Evolutionary conservation across 2,113 vertebrate genomes (phyloP).

Genomic region (Prionailurus viverrinus): DNA sequence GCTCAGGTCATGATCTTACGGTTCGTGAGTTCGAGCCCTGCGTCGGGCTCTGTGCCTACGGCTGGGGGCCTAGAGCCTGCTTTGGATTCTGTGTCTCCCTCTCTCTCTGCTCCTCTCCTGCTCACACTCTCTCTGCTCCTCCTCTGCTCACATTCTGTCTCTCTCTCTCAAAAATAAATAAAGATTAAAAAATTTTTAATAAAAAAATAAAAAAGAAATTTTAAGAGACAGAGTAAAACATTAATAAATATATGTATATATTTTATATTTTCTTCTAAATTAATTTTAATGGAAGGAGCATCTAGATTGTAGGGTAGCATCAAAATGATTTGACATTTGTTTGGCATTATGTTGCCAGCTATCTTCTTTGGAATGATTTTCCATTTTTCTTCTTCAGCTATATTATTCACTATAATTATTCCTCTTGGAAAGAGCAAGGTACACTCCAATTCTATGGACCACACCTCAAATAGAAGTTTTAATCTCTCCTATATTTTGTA

Average conservation of each 20-base stretch:
- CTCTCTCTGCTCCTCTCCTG: too few relatives aligned
- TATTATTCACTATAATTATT: neutral
- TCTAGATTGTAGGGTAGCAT: neutral
- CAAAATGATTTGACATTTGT: neutral
- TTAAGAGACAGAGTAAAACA: neutral
- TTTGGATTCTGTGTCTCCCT: too few relatives aligned
- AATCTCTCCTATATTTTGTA: neutral
- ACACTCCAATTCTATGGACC: neutral
- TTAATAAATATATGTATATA: neutral
- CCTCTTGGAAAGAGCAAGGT: neutral
- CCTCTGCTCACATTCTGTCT: too few relatives aligned
- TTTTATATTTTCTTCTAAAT: neutral
- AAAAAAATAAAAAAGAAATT: neutral
- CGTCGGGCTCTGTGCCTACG: too few relatives aligned
- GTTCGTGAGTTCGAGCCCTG: too few relatives aligned
- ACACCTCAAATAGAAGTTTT: neutral
- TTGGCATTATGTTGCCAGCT: neutral
- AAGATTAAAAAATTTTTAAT: too few relatives aligned
- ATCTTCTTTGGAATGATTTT: neutral
- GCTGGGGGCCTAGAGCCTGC: too few relatives aligned
- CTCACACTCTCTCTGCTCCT: too few relatives aligned
- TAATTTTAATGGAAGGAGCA: neutral
- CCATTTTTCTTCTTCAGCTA: neutral
- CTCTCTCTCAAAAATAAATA: too few relatives aligned
- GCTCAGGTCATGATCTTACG: too few relatives aligned